phyloP scores from a whole-genome alignment of 2,113 vertebrate species.

The Rhabdornis inornatus region DNA sequence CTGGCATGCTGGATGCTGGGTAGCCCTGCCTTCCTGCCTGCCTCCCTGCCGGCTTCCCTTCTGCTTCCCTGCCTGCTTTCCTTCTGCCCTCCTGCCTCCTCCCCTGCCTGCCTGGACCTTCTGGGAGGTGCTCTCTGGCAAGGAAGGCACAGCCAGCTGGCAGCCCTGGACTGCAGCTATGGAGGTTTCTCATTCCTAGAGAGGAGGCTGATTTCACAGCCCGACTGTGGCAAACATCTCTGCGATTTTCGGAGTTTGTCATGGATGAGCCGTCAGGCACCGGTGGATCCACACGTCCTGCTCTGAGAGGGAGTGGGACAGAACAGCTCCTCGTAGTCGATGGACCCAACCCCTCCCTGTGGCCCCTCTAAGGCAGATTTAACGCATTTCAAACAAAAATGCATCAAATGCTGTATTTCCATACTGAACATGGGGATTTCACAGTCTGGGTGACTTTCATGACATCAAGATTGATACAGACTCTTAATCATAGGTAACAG shows the following conservation, averaged over 20 bases:
- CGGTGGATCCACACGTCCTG: fast-evolving
- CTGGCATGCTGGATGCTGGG: neutral
- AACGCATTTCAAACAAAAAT: conserved; percentile 54
- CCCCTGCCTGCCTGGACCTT: neutral
- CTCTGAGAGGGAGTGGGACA: neutral
- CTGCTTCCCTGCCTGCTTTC: neutral
- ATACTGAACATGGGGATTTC: conserved; percentile 1
- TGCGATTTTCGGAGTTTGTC: neutral
- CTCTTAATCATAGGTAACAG: conserved; percentile 41
- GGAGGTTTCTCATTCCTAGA: conserved; percentile 37
- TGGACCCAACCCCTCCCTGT: fast-evolving
- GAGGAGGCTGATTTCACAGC: conserved; percentile 39
- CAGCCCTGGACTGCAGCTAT: neutral
- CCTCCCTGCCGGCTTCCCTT: too few species aligned
- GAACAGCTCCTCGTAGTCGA: neutral
- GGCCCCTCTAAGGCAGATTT: conserved; percentile 11
- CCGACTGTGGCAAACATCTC: neutral
- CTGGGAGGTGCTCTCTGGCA: neutral
- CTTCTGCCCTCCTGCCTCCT: neutral
- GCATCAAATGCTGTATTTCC: neutral
- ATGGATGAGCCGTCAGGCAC: neutral
- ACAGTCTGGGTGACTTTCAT: neutral
- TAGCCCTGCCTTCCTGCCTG: neutral
- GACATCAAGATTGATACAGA: neutral
- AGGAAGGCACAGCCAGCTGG: neutral